Conservation (phyloP, 2,113 vertebrate species). For the Anhinga anhinga region DNA sequence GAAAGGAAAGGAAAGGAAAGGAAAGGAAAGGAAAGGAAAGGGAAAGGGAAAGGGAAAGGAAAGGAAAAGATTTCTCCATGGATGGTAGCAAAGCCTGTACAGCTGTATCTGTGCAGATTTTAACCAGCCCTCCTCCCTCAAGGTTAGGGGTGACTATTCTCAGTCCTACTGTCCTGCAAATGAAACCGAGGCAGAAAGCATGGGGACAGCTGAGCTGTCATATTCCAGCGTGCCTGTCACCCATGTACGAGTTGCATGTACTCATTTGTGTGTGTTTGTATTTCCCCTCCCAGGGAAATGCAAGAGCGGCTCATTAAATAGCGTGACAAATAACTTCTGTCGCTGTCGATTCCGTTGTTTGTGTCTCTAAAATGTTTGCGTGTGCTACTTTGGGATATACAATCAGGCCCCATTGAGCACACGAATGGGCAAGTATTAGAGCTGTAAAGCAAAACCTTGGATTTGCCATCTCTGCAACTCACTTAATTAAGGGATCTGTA, state of each 20-base stretch:
- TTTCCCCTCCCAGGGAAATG: slow-evolving; percentile 34
- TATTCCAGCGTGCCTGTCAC: neutral
- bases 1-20: no score
- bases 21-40: no score
- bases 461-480: slow-evolving; percentile 60
- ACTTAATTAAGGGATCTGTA: slow-evolving; percentile 56
- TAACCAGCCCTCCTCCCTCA: neutral
- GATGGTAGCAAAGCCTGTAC: neutral
- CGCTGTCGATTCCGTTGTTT: slow-evolving; percentile 16
- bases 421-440: neutral
- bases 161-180: neutral
- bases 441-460: slow-evolving; percentile 45
- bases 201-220: neutral
- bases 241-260: neutral
- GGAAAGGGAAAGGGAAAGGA: no score
- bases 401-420: slow-evolving; percentile 38
- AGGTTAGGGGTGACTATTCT: neutral
- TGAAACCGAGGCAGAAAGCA: slow-evolving; percentile 20
- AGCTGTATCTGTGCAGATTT: neutral
- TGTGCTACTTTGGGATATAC: slow-evolving; percentile 47
- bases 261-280: slow-evolving; percentile 5
- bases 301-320: slow-evolving; percentile 33
- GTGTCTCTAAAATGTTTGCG: slow-evolving; percentile 40
- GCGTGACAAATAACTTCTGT: slow-evolving; percentile 44
- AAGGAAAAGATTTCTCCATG: neutral